phyloP scores from a whole-genome alignment of 2,888 invertebrate genomes.

The Octodonta nipae region DNA sequence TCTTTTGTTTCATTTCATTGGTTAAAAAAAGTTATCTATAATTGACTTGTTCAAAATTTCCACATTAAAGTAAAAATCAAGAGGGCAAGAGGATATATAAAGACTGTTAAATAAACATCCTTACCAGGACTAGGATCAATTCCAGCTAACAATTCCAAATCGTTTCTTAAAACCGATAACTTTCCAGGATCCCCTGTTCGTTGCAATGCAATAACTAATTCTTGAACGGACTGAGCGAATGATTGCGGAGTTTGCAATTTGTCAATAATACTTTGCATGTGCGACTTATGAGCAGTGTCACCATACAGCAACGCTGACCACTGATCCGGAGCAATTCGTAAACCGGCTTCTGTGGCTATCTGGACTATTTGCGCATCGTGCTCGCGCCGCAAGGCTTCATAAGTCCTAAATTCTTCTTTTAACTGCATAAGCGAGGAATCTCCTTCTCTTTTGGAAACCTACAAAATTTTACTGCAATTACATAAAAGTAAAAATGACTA shows the following conservation, averaged over 20 bases:
- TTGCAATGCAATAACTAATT: conserved; percentile 79
- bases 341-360: conserved; percentile 92
- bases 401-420: conserved; percentile 90
- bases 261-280: conserved; percentile 90
- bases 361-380: conserved; percentile 98
- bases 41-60: too few species aligned
- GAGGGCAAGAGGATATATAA: too few species aligned
- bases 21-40: too few species aligned
- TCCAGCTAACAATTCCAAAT: conserved; percentile 70
- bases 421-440: conserved; percentile 96
- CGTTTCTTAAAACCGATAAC: conserved; percentile 59
- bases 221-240: conserved; percentile 82
- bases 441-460: conserved; percentile 90
- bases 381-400: conserved; percentile 82
- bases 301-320: conserved; percentile 96
- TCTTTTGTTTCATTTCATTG: too few species aligned
- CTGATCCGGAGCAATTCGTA: conserved; percentile 93
- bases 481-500: too few species aligned
- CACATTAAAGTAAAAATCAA: too few species aligned
- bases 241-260: conserved; percentile 88
- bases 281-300: conserved; percentile 86
- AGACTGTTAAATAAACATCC: too few species aligned
- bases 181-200: conserved; percentile 78
- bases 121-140: conserved; percentile 76
- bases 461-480: too few species aligned